Percentiles rank a stretch among this genome's conserved stretches.
Evolutionary conservation across 2,113 vertebrate species (phyloP).

Genomic region (Datnioides undecimradiatus): DNA sequence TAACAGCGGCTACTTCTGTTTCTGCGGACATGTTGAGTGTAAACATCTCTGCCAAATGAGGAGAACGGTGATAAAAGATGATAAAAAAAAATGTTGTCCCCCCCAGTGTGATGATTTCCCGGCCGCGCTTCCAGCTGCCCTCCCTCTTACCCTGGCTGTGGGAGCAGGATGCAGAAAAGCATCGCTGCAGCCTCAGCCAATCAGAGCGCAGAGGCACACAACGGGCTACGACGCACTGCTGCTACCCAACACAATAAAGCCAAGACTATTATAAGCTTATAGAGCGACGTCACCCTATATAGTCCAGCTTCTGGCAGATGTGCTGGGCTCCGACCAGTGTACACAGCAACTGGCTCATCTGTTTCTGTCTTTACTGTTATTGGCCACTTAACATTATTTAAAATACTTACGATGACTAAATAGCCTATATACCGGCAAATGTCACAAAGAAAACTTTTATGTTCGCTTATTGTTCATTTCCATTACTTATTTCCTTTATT

Average conservation of each 20-base stretch:
- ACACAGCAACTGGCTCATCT: neutral
- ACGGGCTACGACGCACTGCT: conserved; percentile 69
- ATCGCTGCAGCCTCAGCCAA: conserved; percentile 76
- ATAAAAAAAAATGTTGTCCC: conserved; percentile 1
- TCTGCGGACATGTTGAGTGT: conserved; percentile 42
- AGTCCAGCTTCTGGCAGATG: neutral
- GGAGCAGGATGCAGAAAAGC: conserved; percentile 72
- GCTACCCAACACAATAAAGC: conserved; percentile 53
- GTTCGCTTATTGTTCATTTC: neutral
- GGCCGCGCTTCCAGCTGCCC: conserved; percentile 52
- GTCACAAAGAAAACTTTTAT: neutral
- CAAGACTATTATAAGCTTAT: conserved; percentile 3
- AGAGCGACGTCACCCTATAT: conserved; percentile 17
- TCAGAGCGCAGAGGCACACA: conserved; percentile 58
- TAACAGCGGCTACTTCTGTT: conserved; percentile 20
- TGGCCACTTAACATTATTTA: neutral
- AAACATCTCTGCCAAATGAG: conserved; percentile 39
- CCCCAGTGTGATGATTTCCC: conserved; percentile 57
- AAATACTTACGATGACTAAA: neutral
- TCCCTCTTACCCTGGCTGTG: conserved; percentile 39
- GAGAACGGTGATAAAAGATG: neutral
- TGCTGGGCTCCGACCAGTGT: neutral
- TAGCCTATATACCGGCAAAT: neutral
- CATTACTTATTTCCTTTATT: too few relatives aligned
- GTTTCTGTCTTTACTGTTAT: neutral